Conservation (phyloP, 2,888 invertebrate genomes). For the Alentia gelatinosa region DNA sequence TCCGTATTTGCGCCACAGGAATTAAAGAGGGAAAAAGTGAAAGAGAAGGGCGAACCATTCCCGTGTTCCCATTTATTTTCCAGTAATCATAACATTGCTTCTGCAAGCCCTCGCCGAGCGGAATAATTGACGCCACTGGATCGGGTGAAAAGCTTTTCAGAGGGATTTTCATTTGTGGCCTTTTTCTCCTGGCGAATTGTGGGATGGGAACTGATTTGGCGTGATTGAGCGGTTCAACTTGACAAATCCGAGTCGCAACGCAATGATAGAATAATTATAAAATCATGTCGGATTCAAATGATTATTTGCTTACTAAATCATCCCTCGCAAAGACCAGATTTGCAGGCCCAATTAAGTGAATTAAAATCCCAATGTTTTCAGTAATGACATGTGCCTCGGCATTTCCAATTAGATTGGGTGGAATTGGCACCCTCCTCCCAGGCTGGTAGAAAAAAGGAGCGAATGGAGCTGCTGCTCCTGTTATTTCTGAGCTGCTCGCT, state of each 20-base stretch:
- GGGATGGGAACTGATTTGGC: slow-evolving; percentile 40
- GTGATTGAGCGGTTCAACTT: slow-evolving; percentile 34
- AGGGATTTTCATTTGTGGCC: slow-evolving; percentile 9
- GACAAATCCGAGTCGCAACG: slow-evolving; percentile 31
- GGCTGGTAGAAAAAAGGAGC: neutral
- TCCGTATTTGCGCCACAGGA: neutral
- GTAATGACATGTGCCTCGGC: slow-evolving; percentile 42
- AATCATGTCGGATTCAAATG: slow-evolving; percentile 45
- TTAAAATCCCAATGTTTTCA: slow-evolving; percentile 45
- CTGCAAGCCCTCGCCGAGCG: neutral
- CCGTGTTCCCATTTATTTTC: slow-evolving; percentile 20
- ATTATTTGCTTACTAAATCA: slow-evolving; percentile 49
- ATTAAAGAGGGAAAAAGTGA: neutral
- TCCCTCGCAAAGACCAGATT: slow-evolving; percentile 41
- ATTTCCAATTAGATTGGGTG: slow-evolving; percentile 12
- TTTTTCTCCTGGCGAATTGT: slow-evolving; percentile 2
- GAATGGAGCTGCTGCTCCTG: slow-evolving; percentile 17
- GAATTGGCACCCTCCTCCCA: slow-evolving; percentile 35
- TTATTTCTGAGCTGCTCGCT: slow-evolving; percentile 2
- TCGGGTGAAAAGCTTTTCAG: slow-evolving; percentile 34
- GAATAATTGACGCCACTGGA: slow-evolving; percentile 9
- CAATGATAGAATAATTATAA: slow-evolving; percentile 44
- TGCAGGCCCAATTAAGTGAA: slow-evolving; percentile 49
- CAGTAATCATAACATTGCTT: slow-evolving; percentile 22
- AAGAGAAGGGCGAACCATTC: neutral